Evolutionary conservation across 2,797 vertebrate genomes (phyloP).

Genomic region (Cyprinodon diabolis): DNA sequence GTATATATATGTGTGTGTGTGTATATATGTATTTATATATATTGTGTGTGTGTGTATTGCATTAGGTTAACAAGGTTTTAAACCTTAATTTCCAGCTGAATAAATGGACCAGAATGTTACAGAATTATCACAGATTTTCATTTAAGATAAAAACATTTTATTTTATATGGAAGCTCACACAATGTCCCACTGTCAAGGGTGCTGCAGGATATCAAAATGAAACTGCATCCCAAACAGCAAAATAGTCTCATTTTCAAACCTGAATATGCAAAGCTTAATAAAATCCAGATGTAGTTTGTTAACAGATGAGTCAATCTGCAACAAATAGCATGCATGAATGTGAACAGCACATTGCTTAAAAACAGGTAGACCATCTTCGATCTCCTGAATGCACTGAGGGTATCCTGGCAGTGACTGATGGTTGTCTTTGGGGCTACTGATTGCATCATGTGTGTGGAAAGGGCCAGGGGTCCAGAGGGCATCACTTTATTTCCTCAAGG

Average conservation of each 20-base stretch:
- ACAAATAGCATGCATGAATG: background rate
- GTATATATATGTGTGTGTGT: no score
- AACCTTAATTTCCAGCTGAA: background rate
- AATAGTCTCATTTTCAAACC: background rate
- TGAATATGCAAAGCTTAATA: background rate
- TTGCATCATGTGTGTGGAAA: slow-evolving; percentile 76
- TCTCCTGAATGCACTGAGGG: slow-evolving; percentile 31
- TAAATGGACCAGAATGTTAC: background rate
- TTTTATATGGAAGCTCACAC: background rate
- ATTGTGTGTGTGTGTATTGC: no score
- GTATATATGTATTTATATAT: no score
- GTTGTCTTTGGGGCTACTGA: slow-evolving; percentile 66
- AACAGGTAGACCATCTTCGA: background rate
- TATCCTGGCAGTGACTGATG: slow-evolving; percentile 57
- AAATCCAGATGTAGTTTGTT: background rate
- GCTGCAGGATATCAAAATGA: background rate
- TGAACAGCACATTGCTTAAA: background rate
- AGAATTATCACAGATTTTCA: background rate
- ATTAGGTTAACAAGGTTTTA: no score
- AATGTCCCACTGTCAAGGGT: background rate
- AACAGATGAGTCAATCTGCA: no score
- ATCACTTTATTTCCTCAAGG: slow-evolving; percentile 85
- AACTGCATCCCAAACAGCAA: background rate
- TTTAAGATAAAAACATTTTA: background rate
- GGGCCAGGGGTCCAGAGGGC: slow-evolving; percentile 74